Evolutionary conservation across 2,888 invertebrate species (phyloP).

Genomic region (Morpho helenor): DNA sequence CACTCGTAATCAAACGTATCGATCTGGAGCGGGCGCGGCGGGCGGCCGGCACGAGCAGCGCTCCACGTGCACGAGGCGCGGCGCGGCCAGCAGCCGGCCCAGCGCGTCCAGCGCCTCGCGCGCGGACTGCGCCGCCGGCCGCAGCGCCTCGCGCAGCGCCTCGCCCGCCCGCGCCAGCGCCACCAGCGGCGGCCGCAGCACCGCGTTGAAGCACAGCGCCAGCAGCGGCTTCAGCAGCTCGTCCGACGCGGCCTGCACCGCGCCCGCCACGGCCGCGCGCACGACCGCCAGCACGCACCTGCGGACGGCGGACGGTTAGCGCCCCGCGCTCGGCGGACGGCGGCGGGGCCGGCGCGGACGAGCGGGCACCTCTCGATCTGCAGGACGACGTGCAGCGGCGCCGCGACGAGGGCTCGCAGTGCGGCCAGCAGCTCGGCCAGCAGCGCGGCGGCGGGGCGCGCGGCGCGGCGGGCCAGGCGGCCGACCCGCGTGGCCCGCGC

Average conservation of each 20-base stretch:
- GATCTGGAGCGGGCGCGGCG: not conserved
- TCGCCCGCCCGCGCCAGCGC: slow-evolving; percentile 79
- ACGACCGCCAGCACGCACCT: slow-evolving; percentile 35
- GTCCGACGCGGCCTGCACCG: slow-evolving; percentile 68
- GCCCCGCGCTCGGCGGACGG: not conserved
- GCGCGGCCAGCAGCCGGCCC: slow-evolving; percentile 37
- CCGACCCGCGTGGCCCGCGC: slow-evolving; percentile 29
- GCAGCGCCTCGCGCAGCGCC: slow-evolving; percentile 80
- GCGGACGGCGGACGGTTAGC: not conserved
- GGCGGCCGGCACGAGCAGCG: not conserved
- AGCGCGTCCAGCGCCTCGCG: slow-evolving; percentile 43
- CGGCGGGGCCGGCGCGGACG: not conserved
- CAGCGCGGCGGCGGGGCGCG: slow-evolving; percentile 68
- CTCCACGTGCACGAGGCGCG: slow-evolving; percentile 36
- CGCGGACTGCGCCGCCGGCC: slow-evolving; percentile 31
- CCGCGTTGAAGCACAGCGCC: slow-evolving; percentile 83
- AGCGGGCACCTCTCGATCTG: slow-evolving; percentile 48
- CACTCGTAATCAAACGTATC: not conserved
- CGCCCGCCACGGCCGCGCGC: slow-evolving; percentile 38
- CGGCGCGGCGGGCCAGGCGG: slow-evolving; percentile 31
- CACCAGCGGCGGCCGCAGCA: slow-evolving; percentile 84
- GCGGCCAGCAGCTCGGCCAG: slow-evolving; percentile 79
- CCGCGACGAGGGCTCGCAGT: slow-evolving; percentile 81
- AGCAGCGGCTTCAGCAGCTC: slow-evolving; percentile 84
- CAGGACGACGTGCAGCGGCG: slow-evolving; percentile 80